A percentile compares a stretch with the other conserved stretches of the same genome.
Evolutionary conservation across 2,113 vertebrate genomes (phyloP).

Genomic region (Odocoileus virginianus): DNA sequence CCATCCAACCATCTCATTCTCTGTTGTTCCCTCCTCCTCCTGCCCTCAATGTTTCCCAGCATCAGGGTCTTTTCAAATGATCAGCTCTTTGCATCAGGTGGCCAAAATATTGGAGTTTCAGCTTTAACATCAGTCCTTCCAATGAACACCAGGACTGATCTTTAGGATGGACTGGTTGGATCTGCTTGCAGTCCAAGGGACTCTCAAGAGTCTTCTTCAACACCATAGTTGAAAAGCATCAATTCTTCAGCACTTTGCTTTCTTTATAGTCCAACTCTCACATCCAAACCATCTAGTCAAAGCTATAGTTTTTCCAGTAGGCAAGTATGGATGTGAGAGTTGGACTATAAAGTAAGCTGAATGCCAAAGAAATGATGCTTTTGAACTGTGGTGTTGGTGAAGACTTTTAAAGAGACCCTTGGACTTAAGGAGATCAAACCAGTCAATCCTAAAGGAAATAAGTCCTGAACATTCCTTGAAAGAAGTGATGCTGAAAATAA

Average conservation of each 20-base stretch:
- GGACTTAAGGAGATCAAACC: background rate
- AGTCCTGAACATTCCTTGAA: background rate
- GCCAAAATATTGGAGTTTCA: background rate
- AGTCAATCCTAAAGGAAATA: background rate
- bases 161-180: background rate
- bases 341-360: background rate
- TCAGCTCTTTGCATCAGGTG: background rate
- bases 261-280: background rate
- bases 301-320: background rate
- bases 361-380: fast-evolving
- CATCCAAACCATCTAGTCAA: background rate
- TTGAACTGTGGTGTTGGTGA: background rate
- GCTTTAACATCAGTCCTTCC: background rate
- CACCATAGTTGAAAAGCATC: background rate
- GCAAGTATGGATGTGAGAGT: background rate
- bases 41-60: background rate
- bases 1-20: background rate
- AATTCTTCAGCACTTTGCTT: fast-evolving
- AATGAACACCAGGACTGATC: background rate
- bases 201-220: background rate
- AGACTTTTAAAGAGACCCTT: background rate
- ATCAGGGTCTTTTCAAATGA: background rate
- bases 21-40: background rate
- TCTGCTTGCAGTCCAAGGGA: background rate
- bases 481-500: background rate